Evolutionary conservation across 37 sponge, comb jelly and placozoan genomes (phyloP), one percentile per base, ranked within the genome.

Genomic region (Mnemiopsis leidyi): DNA sequence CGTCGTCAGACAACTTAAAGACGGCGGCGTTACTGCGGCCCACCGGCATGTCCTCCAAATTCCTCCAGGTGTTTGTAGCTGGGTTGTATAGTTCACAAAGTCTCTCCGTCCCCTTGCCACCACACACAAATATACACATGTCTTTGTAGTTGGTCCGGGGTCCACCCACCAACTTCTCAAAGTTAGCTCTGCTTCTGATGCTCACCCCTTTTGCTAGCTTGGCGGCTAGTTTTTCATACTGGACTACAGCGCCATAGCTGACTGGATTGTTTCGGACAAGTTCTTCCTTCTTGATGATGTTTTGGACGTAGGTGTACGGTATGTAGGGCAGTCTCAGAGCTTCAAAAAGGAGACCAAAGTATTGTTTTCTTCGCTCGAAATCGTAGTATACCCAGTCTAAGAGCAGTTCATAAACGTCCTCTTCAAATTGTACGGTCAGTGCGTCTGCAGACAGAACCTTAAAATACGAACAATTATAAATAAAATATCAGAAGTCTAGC

Each of bases 311-410:
- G 0, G 61, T 40, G 0, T 7, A 36, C 1, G 90, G 90, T 25
- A 85, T 40, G 61, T 85, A 85, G 3, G 35, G 61, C 21, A 85
- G 90, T 26, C 90, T 28, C 3, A 85, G 61, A 13, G 32, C 35
- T 61, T 85, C 90, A 23, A 85, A 85, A 1, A 85, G 61, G 1
- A 85, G 40, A 5, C 61, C 61, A 29, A 85, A 85, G 36, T 85
- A 40, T 37, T 85, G 61, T 26, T 85, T 85, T 33, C 90, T 85
- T 5, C 23, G 61, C 29, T 38, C 61, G 40, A 39, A 85, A 21
- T 85, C 90, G 61, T 85, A 85, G 90, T 85, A 85, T 29, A 40
- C 61, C 90, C 90, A 85, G 30, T 85, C 90, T 20, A 85, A 61
- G 28, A 85, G 90, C 29, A 85, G 90, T 28, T 85, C 90, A 29